phyloP scores from a whole-genome alignment of 2,797 vertebrate genomes.

The Kryptopterus vitreolus region DNA sequence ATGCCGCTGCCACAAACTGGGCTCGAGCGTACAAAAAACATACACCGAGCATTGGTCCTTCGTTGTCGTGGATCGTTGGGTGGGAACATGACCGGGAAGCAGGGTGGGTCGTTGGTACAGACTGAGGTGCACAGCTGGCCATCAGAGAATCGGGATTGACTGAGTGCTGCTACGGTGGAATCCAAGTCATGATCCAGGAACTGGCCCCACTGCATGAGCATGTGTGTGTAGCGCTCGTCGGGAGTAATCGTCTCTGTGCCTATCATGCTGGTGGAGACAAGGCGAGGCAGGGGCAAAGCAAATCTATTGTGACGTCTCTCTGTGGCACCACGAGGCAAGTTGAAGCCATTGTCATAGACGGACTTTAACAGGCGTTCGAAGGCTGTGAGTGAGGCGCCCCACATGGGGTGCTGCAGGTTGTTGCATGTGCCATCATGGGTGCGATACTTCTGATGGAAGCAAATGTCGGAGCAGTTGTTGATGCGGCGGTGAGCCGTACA shows the following conservation, averaged over 20 bases:
- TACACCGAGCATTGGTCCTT: constrained; percentile 85
- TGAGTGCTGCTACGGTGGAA: constrained; percentile 89
- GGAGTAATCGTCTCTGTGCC: constrained; percentile 91
- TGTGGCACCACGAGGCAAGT: constrained; percentile 85
- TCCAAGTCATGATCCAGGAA: constrained; percentile 97
- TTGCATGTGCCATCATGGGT: constrained; percentile 96
- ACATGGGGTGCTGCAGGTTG: constrained; percentile 97
- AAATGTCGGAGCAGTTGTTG: constrained; percentile 98
- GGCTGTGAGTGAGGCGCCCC: constrained; percentile 94
- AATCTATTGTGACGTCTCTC: constrained; percentile 81
- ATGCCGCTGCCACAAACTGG: constrained; percentile 97
- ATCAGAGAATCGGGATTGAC: constrained; percentile 94
- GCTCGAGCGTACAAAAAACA: constrained; percentile 97
- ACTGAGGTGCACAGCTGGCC: constrained; percentile 88
- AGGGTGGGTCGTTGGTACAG: constrained; percentile 93
- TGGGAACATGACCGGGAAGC: constrained; percentile 92
- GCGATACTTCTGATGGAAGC: constrained; percentile 97
- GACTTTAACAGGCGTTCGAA: constrained; percentile 93
- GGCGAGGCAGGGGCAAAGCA: constrained; percentile 84
- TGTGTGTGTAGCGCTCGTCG: constrained; percentile 91
- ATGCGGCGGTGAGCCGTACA: constrained; percentile 91
- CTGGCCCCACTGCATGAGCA: constrained; percentile 99
- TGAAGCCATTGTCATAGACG: constrained; percentile 96
- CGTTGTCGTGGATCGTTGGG: constrained; percentile 84
- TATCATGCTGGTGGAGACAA: constrained; percentile 90